phyloP scores from a whole-genome alignment of 2,113 vertebrate genomes.

The Neodon shergylaensis region DNA sequence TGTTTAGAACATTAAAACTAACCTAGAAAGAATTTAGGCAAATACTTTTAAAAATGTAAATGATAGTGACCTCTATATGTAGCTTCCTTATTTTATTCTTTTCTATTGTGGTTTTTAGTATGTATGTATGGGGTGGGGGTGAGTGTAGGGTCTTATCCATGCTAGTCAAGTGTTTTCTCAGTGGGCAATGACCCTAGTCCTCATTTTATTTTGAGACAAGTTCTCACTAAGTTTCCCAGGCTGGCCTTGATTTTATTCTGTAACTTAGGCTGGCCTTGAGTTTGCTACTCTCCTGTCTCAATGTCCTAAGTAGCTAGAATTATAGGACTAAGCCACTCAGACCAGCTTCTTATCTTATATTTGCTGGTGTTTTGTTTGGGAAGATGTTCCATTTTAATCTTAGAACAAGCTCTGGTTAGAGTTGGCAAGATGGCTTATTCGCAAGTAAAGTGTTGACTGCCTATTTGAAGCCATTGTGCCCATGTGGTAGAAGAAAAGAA shows the following conservation, averaged over 20 bases:
- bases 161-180: not conserved
- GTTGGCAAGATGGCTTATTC: not conserved
- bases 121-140: no score
- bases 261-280: not conserved
- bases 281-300: not conserved
- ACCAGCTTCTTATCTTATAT: not conserved
- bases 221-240: not conserved
- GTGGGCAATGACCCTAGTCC: not conserved
- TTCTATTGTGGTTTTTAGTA: not conserved
- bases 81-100: conserved; percentile 1
- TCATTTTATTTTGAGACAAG: not conserved
- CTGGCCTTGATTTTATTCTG: not conserved
- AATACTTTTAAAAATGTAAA: conserved; percentile 46
- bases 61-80: not conserved
- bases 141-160: not conserved
- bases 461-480: not conserved
- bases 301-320: not conserved
- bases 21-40: not conserved
- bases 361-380: conserved; percentile 6
- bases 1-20: conserved; percentile 43
- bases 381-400: conserved; percentile 30
- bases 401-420: conserved; percentile 11
- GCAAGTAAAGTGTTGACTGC: not conserved
- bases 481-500: not conserved
- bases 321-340: not conserved